Conservation (phyloP, 2,888 invertebrate species). For the Acronicta aceris region DNA sequence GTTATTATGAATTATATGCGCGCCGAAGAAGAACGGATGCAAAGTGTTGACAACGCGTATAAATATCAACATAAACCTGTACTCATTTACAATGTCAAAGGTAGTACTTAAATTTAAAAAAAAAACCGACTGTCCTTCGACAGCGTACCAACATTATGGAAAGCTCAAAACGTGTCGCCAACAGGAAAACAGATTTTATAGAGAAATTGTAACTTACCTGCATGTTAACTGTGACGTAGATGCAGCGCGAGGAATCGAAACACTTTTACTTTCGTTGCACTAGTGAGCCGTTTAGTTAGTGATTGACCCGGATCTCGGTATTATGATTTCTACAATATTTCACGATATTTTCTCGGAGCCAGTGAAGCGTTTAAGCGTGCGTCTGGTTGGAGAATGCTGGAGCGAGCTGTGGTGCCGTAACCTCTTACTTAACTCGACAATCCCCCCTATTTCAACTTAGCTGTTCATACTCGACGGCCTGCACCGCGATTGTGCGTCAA, state of each 20-base stretch:
- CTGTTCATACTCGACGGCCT: constrained; percentile 44
- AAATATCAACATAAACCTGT: constrained; percentile 41
- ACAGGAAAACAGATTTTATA: constrained; percentile 63
- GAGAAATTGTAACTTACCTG: constrained; percentile 79
- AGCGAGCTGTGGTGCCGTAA: constrained; percentile 76
- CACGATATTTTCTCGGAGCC: constrained; percentile 62
- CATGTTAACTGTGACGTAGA: constrained; percentile 66
- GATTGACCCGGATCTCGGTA: constrained; percentile 77
- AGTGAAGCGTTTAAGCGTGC: constrained; percentile 72
- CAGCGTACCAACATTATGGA: constrained; percentile 56
- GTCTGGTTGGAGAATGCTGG: constrained; percentile 79
- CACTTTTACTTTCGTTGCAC: constrained; percentile 81
- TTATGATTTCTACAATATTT: constrained; percentile 72
- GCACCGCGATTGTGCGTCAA: constrained; percentile 53
- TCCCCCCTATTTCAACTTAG: constrained; percentile 65
- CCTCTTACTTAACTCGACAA: constrained; percentile 84
- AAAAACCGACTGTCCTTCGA: constrained; percentile 70
- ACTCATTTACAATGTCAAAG: constrained; percentile 26
- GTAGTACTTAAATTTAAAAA: constrained; percentile 57
- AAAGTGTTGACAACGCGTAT: constrained; percentile 8
- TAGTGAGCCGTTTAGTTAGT: constrained; percentile 56
- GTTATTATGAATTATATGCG: constrained; percentile 1
- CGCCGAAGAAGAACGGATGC: constrained; percentile 8
- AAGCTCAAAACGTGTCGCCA: constrained; percentile 50
- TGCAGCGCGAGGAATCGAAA: constrained; percentile 52